Evolutionary conservation across 92 coral and sea anemone genomes (phyloP), one percentile per base, ranked within the genome.

Genomic region (Actinostola sp.): DNA sequence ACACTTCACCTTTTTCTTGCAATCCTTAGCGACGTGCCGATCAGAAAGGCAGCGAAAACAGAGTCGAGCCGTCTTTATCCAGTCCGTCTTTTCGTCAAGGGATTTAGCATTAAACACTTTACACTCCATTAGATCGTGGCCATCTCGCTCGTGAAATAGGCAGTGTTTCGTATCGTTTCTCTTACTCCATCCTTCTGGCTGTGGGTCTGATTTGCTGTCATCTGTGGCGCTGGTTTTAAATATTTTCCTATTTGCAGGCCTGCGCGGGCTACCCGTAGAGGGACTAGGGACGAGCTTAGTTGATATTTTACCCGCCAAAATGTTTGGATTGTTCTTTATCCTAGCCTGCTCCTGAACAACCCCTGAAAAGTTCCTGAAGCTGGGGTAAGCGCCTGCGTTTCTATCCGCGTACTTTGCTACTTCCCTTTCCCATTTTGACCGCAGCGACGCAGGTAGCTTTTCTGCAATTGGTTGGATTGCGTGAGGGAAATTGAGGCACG

Each of bases 41-140:
- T 57, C 65, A 44, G 60, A 30, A 4, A 89, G 31, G 55, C 87
- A 81, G 56, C 83, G 91, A 67, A 86, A 81, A 41, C 91, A 86
- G 10, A 86, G 77, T 8, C 84, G 68, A 5, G 80, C 76, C 50
- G 44, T 39, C 17, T 50, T 29, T 5, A 81, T 72, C 83, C 84
- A 87, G 33, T 77, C 81, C 6, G 88, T 77, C 43, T 70, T 58
- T 52, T 86, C 91, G n/a, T 76, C 74, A 14, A 86, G 62, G 31
- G 87, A 7, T 50, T 86, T 81, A 11, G 77, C 70, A 2, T 36
- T 14, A 45, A 86, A 82, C 11, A 84, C 76, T 25, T 71, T 76
- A 55, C 92, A 76, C 41, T 75, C 84, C 16, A 41, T 27, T 42
- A 81, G 73, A 16, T 65, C 76, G 58, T 86, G 91, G 8, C 81